A percentile compares a stretch with the other conserved stretches of the same genome.
phyloP scores from a whole-genome alignment of 2,888 invertebrate genomes.

The Euplexia lucipara region DNA sequence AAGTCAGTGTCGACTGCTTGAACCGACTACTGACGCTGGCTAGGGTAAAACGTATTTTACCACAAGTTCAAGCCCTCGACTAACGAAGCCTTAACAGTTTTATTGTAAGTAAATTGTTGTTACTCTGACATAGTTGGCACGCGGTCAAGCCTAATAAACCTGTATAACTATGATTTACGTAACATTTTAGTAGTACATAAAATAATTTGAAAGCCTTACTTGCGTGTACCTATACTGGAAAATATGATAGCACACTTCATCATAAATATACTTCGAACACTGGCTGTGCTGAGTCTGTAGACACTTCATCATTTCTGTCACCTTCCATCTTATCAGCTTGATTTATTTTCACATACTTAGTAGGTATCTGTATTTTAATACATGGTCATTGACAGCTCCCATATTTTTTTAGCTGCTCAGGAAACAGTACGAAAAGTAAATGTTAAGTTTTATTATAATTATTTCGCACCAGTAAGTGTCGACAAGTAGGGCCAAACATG shows the following conservation, averaged over 20 bases:
- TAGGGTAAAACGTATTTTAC: too few species aligned
- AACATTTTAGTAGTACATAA: conserved; percentile 21
- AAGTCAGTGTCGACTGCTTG: too few species aligned
- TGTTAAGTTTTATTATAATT: neutral
- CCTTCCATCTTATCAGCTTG: conserved; percentile 11
- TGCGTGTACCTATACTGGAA: conserved; percentile 34
- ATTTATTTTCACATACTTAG: conserved; percentile 24
- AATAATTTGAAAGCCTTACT: conserved; percentile 35
- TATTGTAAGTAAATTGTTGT: conserved; percentile 20
- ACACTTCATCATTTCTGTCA: conserved; percentile 50
- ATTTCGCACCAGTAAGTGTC: conserved; percentile 1
- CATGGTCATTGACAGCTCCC: conserved; percentile 6
- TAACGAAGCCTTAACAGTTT: conserved; percentile 17
- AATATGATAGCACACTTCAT: conserved; percentile 13
- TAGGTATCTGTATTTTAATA: conserved; percentile 20
- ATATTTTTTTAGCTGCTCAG: conserved; percentile 10
- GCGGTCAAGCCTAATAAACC: conserved; percentile 11
- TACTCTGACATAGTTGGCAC: conserved; percentile 29
- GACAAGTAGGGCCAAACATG: neutral
- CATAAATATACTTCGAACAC: conserved; percentile 23
- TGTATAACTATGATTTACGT: conserved; percentile 15
- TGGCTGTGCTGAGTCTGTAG: conserved; percentile 39
- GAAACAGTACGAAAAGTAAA: conserved; percentile 1
- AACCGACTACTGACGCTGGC: too few species aligned
- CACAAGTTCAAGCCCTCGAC: too few species aligned